Percentiles rank a stretch among this genome's conserved stretches.
phyloP scores from a whole-genome alignment of 2,797 vertebrate species.

The Hippocampus kuda region DNA sequence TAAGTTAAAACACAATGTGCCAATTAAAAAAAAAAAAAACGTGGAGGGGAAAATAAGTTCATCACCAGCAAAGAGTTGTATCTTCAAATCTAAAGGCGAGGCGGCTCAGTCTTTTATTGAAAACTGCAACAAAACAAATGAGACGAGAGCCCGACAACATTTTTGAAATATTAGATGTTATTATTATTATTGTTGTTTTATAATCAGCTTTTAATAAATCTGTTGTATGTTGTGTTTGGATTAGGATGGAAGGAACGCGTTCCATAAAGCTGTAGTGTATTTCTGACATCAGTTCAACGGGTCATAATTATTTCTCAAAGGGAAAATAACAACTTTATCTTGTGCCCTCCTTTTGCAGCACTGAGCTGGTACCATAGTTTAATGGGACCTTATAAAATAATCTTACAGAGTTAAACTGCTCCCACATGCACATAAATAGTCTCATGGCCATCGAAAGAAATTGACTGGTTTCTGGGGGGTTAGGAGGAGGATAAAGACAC shows the following conservation, averaged over 20 bases:
- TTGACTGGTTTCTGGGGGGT: slow-evolving; percentile 58
- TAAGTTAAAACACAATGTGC: neutral
- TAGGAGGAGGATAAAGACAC: slow-evolving; percentile 66
- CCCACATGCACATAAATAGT: slow-evolving; percentile 67
- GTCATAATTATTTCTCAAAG: slow-evolving; percentile 46
- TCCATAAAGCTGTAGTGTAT: slow-evolving; percentile 35
- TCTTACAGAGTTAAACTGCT: slow-evolving; percentile 52
- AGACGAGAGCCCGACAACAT: neutral
- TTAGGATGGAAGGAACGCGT: slow-evolving; percentile 31
- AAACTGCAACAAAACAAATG: neutral
- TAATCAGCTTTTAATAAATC: neutral
- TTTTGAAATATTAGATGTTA: neutral
- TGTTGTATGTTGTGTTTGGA: slow-evolving; percentile 27
- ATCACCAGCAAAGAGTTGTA: neutral
- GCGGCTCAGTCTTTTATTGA: neutral
- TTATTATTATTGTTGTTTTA: neutral
- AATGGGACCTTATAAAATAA: slow-evolving; percentile 72
- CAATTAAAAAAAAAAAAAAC: neutral
- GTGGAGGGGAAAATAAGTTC: neutral
- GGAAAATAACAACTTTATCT: slow-evolving; percentile 63
- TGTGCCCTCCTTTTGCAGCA: slow-evolving; percentile 47
- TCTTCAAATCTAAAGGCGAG: neutral
- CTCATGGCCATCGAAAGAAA: slow-evolving; percentile 58
- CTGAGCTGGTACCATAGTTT: slow-evolving; percentile 64
- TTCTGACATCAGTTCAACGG: slow-evolving; percentile 13